phyloP scores from a whole-genome alignment of 2,113 vertebrate genomes.

The Cnemophilus loriae region DNA sequence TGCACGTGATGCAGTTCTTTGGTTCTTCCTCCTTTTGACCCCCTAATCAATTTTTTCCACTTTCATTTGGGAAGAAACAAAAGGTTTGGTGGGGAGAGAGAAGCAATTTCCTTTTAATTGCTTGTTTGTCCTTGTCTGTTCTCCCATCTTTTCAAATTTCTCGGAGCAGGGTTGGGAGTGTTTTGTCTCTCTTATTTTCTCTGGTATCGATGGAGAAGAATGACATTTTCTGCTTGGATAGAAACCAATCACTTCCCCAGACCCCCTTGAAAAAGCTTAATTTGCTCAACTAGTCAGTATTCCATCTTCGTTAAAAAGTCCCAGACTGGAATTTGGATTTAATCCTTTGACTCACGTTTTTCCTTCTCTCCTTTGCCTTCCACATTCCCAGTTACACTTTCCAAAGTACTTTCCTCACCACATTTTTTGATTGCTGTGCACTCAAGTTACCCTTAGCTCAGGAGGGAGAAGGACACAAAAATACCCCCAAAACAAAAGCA shows the following conservation, averaged over 20 bases:
- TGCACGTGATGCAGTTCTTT: background rate
- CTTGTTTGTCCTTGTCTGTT: conserved; percentile 39
- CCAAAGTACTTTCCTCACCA: conserved; percentile 16
- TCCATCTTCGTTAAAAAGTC: conserved; percentile 63
- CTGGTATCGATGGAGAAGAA: conserved; percentile 50
- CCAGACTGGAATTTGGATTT: conserved; percentile 63
- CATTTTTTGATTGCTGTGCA: conserved; percentile 16
- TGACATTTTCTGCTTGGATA: conserved; percentile 73
- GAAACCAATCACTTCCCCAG: conserved; percentile 64
- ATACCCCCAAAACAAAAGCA: conserved; percentile 4
- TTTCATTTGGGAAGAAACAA: conserved; percentile 13
- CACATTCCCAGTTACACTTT: conserved; percentile 37
- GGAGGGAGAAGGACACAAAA: conserved; percentile 13
- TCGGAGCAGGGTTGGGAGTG: background rate
- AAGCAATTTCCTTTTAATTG: conserved; percentile 20
- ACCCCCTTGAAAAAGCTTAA: conserved; percentile 66
- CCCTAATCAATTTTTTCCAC: conserved; percentile 32
- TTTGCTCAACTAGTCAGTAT: conserved; percentile 74
- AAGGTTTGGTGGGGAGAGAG: background rate
- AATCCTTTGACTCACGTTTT: conserved; percentile 67
- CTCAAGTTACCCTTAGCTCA: conserved; percentile 53
- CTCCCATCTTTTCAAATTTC: conserved; percentile 34
- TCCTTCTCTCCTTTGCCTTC: conserved; percentile 1
- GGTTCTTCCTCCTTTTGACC: conserved; percentile 27
- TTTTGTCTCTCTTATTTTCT: conserved; percentile 51